Conservation (phyloP, 2,113 vertebrate genomes). For the Bagarius yarrelli region DNA sequence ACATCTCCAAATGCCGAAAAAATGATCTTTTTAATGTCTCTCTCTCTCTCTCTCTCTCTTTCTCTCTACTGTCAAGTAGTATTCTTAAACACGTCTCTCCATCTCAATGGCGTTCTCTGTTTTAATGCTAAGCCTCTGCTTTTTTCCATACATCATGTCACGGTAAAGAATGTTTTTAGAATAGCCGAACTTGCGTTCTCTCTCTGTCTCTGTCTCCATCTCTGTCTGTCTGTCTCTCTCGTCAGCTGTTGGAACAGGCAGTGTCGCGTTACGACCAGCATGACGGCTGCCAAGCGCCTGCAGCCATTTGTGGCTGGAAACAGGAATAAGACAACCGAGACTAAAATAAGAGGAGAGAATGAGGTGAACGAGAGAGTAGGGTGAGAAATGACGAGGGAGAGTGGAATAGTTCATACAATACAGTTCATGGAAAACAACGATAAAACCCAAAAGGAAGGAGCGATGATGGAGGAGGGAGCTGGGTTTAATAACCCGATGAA, state of each 20-base stretch:
- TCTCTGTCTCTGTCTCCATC: background rate
- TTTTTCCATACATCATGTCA: background rate
- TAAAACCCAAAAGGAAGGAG: background rate
- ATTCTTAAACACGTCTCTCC: constrained; percentile 1
- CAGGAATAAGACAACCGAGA: constrained; percentile 8
- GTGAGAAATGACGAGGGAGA: background rate
- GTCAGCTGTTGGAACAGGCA: constrained; percentile 26
- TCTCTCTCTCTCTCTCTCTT: background rate
- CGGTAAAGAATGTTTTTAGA: background rate
- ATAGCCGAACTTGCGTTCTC: background rate
- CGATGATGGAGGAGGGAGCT: background rate
- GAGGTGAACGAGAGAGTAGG: background rate
- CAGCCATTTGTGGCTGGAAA: constrained; percentile 36
- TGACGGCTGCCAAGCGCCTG: constrained; percentile 4
- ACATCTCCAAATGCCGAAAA: background rate
- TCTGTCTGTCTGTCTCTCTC: background rate
- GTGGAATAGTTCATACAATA: background rate
- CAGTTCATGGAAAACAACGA: background rate
- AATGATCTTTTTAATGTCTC: background rate
- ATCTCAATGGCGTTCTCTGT: background rate
- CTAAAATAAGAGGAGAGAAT: constrained; percentile 10
- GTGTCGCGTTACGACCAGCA: constrained; percentile 11
- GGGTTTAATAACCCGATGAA: background rate
- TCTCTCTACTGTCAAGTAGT: background rate
- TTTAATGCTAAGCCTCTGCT: background rate